Base-by-base conservation (phyloP, 2,113 vertebrate genomes). In the Gambusia holbrooki region DNA sequence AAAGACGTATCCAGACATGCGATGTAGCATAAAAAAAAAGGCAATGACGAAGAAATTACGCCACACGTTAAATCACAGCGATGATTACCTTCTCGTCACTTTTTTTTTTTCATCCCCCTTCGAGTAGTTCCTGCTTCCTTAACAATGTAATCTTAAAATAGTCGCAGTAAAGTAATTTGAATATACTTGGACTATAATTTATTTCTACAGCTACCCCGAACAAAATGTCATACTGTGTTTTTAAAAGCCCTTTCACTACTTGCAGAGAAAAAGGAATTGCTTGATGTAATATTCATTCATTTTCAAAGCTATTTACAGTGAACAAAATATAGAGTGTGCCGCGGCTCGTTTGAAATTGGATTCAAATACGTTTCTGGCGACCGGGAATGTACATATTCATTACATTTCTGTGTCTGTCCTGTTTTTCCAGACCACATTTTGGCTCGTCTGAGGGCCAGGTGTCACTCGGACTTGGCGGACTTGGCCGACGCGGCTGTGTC, bases 341-440 rank as follows among this genome's bases (percentile, higher is more conserved):
- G 48, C 69, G 58, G 60, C 80, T 86, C 67, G 71, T 86, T 84
- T 77, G 79, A 86, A 90, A 89, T 89, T 76, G 73, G 77, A 83
- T 89, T 84, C 68, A 80, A 85, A 88, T 81, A 85, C 80, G 82
- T 84, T 85, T 74, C 80, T 85, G 66, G 65, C 77, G 42, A 73
- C 33, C 79, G 84, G 81, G 81, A 85, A 87, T 27, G 30, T 30
- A 86, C 87, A 62, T 85, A 84, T 88, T 90, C 86, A 88, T 85
- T 80, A 79, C 77, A 74, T 74, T 73, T 79, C 62, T 77, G 67
- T 6, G 13, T 48, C 54, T 32, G 48, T 64, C 68, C 61, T 70
- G 35, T 76, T 81, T 76, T 76, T 69, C 61, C 45, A 33, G 30
- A 40, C 29, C 66, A 48, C 66, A 67, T 84, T 82, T 79, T 61